Evolutionary conservation across 2,888 invertebrate species (phyloP), one percentile per base, ranked within the genome.

Genomic region (Neoaliturus tenellus): DNA sequence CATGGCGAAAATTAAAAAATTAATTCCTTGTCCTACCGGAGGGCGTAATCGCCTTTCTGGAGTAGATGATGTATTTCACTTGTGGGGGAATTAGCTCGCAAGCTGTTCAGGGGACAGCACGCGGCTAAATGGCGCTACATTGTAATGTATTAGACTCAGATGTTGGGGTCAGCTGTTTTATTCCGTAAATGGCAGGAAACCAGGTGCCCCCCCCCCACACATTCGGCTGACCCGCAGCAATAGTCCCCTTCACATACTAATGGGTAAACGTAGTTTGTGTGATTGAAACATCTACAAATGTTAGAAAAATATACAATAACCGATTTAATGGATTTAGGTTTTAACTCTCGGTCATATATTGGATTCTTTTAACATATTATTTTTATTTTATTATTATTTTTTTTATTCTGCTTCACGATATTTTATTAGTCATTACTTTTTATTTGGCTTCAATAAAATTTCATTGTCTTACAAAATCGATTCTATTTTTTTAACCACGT

Each of bases 1-100:
- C 80, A 51, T 28, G 84, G 81, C 51, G 82, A 55, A 81, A 84
- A 84, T 84, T 84, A 84, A 84, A n/a, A 82, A 84, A 84, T 81
- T 82, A 84, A 84, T 84, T 80, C 83, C 33, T 31, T 10, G 51
- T 5, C 20, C 5, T 39, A 39, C 20, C 55, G 48, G 75, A 31
- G 55, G 14, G 25, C 14, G 41, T 44, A 78, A 58, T 75, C 55
- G 44, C 39, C 33, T 41, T n/a, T n/a, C n/a, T n/a, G n/a, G n/a
- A n/a, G n/a, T 33, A 48, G 83, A 44, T 83, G 69, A 83, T 83
- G 69, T 44, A 80, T 83, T 58, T 83, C 33, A 25, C 17, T 39
- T 20, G 35, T 0, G 48, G 78, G 78, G 69, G 71, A 83, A 78
- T 78, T 58, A 62, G 58, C 35, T 1, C n/a, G 58, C 48, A 83